Evolutionary conservation across 2,797 vertebrate species (phyloP).

Genomic region (Lates japonicus): DNA sequence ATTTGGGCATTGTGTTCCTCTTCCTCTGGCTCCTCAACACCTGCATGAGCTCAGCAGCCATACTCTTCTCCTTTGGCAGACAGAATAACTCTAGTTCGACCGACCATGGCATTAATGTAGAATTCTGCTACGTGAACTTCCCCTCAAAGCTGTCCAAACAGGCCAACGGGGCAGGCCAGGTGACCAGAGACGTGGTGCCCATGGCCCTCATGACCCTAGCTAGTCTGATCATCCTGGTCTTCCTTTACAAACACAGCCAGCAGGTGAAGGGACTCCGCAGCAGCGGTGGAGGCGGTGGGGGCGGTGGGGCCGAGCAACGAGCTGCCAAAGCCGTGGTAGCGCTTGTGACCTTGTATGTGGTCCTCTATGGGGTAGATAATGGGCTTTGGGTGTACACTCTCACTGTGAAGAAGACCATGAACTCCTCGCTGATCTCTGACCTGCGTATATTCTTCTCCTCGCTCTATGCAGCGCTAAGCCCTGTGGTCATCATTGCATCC

Average conservation of each 20-base stretch:
- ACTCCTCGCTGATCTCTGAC: conserved; percentile 82
- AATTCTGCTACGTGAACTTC: conserved; percentile 83
- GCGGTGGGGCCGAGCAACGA: conserved; percentile 70
- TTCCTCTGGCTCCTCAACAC: conserved; percentile 82
- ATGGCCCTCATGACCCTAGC: conserved; percentile 83
- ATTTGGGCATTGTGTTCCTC: conserved; percentile 76
- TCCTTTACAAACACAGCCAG: conserved; percentile 82
- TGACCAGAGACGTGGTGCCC: conserved; percentile 83
- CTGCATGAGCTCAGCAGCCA: conserved; percentile 65
- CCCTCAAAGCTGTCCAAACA: conserved; percentile 75
- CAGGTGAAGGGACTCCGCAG: conserved; percentile 78
- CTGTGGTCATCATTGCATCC: conserved; percentile 82
- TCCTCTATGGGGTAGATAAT: conserved; percentile 85
- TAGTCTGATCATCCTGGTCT: conserved; percentile 82
- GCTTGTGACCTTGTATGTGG: conserved; percentile 82
- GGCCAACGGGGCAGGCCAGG: conserved; percentile 77
- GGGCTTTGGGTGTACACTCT: conserved; percentile 87
- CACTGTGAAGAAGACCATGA: conserved; percentile 77
- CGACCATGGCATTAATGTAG: conserved; percentile 75
- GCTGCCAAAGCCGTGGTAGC: conserved; percentile 83
- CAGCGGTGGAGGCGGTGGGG: not conserved
- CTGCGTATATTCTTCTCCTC: conserved; percentile 86
- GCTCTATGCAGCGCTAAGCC: conserved; percentile 84
- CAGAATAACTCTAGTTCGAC: conserved; percentile 56
- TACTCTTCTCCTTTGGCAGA: conserved; percentile 73